Base-by-base conservation (phyloP, 2,888 invertebrate genomes). In the Chironomus riparius region DNA sequence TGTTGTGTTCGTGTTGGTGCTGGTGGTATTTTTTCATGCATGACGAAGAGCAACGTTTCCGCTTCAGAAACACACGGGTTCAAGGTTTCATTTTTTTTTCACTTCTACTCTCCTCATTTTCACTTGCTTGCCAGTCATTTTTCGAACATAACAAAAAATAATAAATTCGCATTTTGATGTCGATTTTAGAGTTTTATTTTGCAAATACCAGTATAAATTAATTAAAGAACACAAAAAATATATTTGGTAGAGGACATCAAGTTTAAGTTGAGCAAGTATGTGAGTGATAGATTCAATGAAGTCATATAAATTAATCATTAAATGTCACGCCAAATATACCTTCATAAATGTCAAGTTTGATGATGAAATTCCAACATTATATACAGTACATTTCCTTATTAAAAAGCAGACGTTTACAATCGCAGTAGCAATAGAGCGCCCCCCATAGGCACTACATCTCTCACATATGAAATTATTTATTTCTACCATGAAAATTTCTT, bases 21-120 rank as follows among this genome's bases (percentile, higher is more conserved):
- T 73, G 72, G 61, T 73, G 24, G 74, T 74, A 68, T 6, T 74
- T 68, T 62, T 47, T 68, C 74, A 74, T 62, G 47, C 74, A 62
- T 74, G 68, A 50, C 61, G 72, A 72, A 72, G 72, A 72, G 62
- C 15, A 74, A 68, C 74, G 74, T 74, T 74, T 74, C 74, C 74
- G 74, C 24, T 65, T 68, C 47, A 65, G 68, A 65, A 65, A 74
- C 65, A 38, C 68, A 38, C 47, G 62, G 62, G 68, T 74, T 74
- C 74, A 74, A 74, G 74, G 74, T 74, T 74, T 62, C 48, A 21
- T 38, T 68, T 21, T 68, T n/a, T n/a, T 15, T 38, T 68, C 18
- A 18, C 56, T 18, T 15, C 15, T 18, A 56, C 56, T 56, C 15
- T 15, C 15, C 38, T 38, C 38, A 38, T 38, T 38, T 38, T 10